Percentiles rank a stretch among this genome's conserved stretches.
These are phyloP conservation scores for Pseudachorutes palmiensis DNA, from an alignment of 1,140 invertebrate species.

Conservation along the genomic window DNA sequence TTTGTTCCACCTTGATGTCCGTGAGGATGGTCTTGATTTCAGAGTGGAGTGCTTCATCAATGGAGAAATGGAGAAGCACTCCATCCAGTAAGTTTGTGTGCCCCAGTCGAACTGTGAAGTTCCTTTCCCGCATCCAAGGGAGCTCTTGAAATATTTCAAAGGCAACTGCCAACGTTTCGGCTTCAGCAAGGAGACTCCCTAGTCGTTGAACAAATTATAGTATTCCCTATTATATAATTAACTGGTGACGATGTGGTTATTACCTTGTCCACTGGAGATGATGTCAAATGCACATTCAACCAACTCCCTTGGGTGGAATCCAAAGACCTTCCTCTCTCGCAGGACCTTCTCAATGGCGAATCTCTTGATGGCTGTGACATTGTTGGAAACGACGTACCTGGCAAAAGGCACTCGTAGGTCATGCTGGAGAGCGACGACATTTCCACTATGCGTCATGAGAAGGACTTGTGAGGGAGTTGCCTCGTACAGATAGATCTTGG, in stretches of 20 bases:
- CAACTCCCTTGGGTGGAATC: constrained; percentile 78
- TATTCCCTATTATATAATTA: no score
- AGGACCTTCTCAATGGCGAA: constrained; percentile 80
- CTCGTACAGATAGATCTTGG: constrained; percentile 54
- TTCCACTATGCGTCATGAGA: constrained; percentile 75
- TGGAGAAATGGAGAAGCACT: constrained; percentile 68
- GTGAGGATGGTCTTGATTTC: constrained; percentile 56
- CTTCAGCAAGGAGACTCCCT: constrained; percentile 68
- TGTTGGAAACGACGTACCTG: constrained; percentile 70
- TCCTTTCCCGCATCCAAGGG: constrained; percentile 55
- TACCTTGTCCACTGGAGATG: constrained; percentile 60
- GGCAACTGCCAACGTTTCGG: constrained; percentile 69
- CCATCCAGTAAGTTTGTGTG: constrained; percentile 70
- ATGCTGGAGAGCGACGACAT: constrained; percentile 68
- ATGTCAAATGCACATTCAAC: constrained; percentile 92
- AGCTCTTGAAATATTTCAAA: constrained; percentile 68
- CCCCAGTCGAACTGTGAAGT: constrained; percentile 69
- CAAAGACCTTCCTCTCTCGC: constrained; percentile 68
- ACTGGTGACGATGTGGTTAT: no score
- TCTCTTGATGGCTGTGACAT: constrained; percentile 66
- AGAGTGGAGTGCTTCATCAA: constrained; percentile 61
- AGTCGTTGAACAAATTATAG: constrained; percentile 19
- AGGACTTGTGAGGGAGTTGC: constrained; percentile 57
- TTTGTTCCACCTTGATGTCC: constrained; percentile 50
- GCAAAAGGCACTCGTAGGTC: constrained; percentile 70